Evolutionary conservation across 2,888 invertebrate genomes (phyloP), one percentile per base, ranked within the genome.

Genomic region (Eupeodes luniger): DNA sequence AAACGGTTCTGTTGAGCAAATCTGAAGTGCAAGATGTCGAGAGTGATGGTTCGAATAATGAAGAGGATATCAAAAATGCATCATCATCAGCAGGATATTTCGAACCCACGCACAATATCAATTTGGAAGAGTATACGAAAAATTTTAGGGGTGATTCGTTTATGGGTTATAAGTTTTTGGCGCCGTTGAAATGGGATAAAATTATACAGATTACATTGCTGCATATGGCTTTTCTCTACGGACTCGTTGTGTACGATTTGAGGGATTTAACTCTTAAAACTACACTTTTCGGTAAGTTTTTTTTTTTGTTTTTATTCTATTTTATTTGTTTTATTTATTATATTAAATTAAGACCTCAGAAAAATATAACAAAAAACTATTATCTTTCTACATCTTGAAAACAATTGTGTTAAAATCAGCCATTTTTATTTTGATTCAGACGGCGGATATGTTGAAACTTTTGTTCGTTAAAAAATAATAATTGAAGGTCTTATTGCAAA

Each of bases 161-260:
- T 4, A 81, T 93, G 4, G 93, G 93, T 40, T 90, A 94, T 82
- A 94, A 95, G 5, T 95, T 96, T 82, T 91, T 94, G 59, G 95
- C 95, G 3, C 95, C 95, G 0, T 93, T 96, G n/a, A 95, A 95
- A 90, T 96, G 96, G 96, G 92, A 92, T 64, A 96, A 96, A 90
- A 93, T 95, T 16, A 93, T 96, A 83, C 92, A 93, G 40, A 95
- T 96, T 61, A 92, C 92, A 2, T 10, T 94, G 11, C 92, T 95
- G 49, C 96, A 96, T 90, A 14, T 95, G 0, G 81, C 94, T 0
- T 93, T 94, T 3, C 0, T 94, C 0, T 90, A 94, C 81, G 93
- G 93, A 80, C 91, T 95, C 6, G 0, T 93, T 6, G 91, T 91
- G n/a, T 93, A 90, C 91, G 90, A 92, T 6, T 16, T 92, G 83